Conservation (phyloP, 2,113 vertebrate genomes). For the Rhabdornis inornatus region DNA sequence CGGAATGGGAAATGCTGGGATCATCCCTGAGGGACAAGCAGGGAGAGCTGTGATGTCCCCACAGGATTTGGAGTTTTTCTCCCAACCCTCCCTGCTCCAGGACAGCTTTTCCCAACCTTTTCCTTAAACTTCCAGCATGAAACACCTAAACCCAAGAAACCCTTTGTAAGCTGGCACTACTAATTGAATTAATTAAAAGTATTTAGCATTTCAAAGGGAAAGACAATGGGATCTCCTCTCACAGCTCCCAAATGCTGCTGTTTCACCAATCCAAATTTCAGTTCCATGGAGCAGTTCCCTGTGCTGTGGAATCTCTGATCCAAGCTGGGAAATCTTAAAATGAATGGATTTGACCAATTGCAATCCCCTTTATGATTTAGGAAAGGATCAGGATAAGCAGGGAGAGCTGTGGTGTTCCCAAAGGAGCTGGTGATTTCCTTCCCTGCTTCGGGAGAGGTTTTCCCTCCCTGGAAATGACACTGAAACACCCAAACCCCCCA, state of each 20-base stretch:
- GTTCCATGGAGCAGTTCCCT: background rate
- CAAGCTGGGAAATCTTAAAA: background rate
- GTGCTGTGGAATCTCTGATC: background rate
- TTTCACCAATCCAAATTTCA: background rate
- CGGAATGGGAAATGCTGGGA: rapidly evolving
- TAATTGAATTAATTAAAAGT: background rate
- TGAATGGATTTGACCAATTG: background rate
- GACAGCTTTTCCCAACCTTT: background rate
- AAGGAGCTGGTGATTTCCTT: background rate
- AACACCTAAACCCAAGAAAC: background rate
- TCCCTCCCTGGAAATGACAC: background rate
- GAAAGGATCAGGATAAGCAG: background rate
- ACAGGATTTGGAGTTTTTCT: rapidly evolving
- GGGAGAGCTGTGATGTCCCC: background rate
- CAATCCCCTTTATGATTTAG: background rate
- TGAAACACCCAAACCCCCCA: background rate
- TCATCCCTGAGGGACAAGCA: background rate
- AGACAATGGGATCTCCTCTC: background rate
- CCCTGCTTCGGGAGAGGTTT: background rate
- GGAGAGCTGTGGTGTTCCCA: background rate
- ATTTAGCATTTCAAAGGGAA: background rate
- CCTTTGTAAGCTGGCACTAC: background rate
- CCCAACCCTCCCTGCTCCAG: background rate
- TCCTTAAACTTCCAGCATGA: background rate
- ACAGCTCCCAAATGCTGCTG: background rate